These are phyloP conservation scores for Monoplex corrugatus DNA, from an alignment of 2,888 invertebrate genomes.

Conservation along the genomic window DNA sequence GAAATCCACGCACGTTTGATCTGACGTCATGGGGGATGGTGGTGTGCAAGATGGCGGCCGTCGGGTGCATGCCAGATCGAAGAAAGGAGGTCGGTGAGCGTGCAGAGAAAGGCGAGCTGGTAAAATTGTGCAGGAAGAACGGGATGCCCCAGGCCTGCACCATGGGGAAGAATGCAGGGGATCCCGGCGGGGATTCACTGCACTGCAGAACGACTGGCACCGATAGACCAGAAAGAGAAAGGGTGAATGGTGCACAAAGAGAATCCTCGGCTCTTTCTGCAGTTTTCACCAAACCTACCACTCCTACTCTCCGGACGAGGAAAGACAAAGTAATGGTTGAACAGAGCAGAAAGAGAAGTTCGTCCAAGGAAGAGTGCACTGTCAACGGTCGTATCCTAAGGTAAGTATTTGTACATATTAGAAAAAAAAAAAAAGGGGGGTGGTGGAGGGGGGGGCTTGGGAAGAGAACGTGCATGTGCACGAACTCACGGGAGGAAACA, in stretches of 20 bases:
- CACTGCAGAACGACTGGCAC: slow-evolving; percentile 63
- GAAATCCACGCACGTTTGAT: slow-evolving; percentile 62
- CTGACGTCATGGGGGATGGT: slow-evolving; percentile 75
- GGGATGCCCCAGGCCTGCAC: slow-evolving; percentile 71
- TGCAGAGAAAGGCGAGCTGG: slow-evolving; percentile 67
- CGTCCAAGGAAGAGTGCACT: slow-evolving; percentile 65
- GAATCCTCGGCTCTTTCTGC: slow-evolving; percentile 54
- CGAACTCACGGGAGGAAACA: no score
- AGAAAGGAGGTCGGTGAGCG: slow-evolving; percentile 70
- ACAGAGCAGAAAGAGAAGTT: slow-evolving; percentile 63
- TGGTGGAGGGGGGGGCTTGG: no score
- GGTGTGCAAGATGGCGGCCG: slow-evolving; percentile 79
- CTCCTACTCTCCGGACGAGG: slow-evolving; percentile 72
- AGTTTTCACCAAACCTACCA: slow-evolving; percentile 69
- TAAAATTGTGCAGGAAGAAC: slow-evolving; percentile 74
- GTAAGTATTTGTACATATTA: slow-evolving; percentile 54
- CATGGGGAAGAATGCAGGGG: slow-evolving; percentile 67
- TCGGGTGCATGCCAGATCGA: slow-evolving; percentile 73
- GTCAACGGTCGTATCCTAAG: slow-evolving; percentile 57
- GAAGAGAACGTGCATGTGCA: not conserved
- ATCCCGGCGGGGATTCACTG: slow-evolving; percentile 53
- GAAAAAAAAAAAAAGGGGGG: not conserved
- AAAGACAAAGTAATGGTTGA: slow-evolving; percentile 67
- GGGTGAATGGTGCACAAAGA: slow-evolving; percentile 68
- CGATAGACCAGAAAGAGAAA: slow-evolving; percentile 62